Conservation (phyloP, 2,797 vertebrate species). For the Falco berigora region DNA sequence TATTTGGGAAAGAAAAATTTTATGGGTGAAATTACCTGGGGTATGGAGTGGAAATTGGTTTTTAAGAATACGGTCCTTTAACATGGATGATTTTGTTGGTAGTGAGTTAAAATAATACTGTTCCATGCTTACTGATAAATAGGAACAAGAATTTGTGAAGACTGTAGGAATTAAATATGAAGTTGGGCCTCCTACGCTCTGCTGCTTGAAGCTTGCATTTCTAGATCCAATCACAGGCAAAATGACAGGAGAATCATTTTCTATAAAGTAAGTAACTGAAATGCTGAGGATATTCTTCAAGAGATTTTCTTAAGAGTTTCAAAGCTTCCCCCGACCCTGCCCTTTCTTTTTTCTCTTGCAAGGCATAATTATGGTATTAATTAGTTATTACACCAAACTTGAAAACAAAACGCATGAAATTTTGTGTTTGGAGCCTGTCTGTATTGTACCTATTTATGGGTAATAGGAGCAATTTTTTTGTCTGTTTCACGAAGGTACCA, state of each 20-base stretch:
- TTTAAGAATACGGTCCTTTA: neutral
- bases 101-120: neutral
- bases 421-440: neutral
- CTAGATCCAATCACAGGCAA: constrained; percentile 94
- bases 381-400: neutral
- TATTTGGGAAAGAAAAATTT: neutral
- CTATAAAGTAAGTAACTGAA: constrained; percentile 85
- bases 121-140: neutral
- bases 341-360: neutral
- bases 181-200: constrained; percentile 92
- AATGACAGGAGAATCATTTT: constrained; percentile 97
- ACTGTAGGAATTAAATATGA: constrained; percentile 97
- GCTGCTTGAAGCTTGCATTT: constrained; percentile 96
- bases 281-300: neutral
- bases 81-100: neutral
- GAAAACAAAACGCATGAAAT: neutral
- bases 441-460: neutral
- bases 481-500: constrained; percentile 83
- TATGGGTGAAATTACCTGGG: neutral
- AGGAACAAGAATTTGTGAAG: constrained; percentile 98
- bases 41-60: neutral
- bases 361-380: neutral
- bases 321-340: neutral
- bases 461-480: neutral
- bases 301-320: neutral